Evolutionary conservation across 2,797 vertebrate genomes (phyloP).

Genomic region (Nannoperca australis): DNA sequence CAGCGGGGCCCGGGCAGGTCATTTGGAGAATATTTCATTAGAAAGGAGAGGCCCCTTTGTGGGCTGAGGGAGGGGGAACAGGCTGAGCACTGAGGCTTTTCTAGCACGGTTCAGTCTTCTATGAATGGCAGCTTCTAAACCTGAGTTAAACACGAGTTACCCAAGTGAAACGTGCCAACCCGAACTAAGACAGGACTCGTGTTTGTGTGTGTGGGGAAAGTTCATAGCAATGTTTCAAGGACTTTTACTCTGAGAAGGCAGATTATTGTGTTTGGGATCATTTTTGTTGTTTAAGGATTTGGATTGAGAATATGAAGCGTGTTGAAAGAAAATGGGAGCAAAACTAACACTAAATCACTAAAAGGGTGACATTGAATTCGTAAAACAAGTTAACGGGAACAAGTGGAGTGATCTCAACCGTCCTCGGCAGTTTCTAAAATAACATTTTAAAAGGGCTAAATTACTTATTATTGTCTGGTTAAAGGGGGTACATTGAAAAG

Average conservation of each 20-base stretch:
- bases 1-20: constrained; percentile 74
- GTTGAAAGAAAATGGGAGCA: neutral
- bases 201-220: neutral
- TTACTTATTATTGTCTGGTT: neutral
- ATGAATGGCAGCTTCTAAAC: constrained; percentile 51
- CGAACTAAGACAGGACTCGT: neutral
- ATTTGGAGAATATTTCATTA: constrained; percentile 83
- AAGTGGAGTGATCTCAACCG: neutral
- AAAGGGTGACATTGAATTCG: neutral
- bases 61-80: constrained; percentile 24
- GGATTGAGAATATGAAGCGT: neutral
- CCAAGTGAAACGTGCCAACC: neutral
- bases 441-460: neutral
- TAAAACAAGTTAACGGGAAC: neutral
- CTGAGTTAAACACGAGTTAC: neutral
- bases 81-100: constrained; percentile 33
- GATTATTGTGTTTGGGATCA: neutral
- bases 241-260: neutral
- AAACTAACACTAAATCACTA: neutral
- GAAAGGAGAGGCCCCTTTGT: constrained; percentile 76
- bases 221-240: neutral
- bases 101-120: constrained; percentile 20
- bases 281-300: neutral
- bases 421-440: neutral
- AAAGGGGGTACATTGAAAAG: neutral